A percentile compares a stretch with the other conserved stretches of the same genome.
phyloP scores from a whole-genome alignment of 2,113 vertebrate genomes.

The Sebastes fasciatus region DNA sequence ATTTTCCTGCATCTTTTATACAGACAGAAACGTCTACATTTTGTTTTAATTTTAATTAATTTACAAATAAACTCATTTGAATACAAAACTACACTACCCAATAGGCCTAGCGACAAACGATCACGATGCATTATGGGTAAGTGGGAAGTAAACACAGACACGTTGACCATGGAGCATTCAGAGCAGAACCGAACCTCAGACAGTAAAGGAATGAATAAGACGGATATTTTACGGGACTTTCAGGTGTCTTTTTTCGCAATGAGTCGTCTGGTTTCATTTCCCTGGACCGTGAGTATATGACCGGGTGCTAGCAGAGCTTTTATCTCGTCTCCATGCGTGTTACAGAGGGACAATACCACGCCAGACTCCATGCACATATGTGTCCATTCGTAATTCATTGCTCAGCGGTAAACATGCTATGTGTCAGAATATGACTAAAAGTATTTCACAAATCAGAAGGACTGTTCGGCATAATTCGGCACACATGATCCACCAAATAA shows the following conservation, averaged over 20 bases:
- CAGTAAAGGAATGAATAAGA: fast-evolving
- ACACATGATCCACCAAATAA: background rate
- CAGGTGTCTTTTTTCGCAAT: slow-evolving; percentile 77
- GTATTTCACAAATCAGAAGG: too few species aligned
- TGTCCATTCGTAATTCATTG: fast-evolving
- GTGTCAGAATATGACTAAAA: background rate
- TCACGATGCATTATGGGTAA: slow-evolving; percentile 46
- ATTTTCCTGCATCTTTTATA: too few species aligned
- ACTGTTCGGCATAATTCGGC: background rate
- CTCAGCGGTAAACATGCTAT: fast-evolving
- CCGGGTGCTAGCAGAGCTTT: background rate
- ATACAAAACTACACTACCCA: slow-evolving; percentile 16
- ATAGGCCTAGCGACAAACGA: fast-evolving
- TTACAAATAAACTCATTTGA: too few species aligned
- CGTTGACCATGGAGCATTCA: slow-evolving; percentile 35
- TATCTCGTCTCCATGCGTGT: background rate
- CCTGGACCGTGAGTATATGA: slow-evolving; percentile 80
- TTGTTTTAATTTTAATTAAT: too few species aligned
- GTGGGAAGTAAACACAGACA: slow-evolving; percentile 52
- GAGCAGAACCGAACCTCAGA: background rate
- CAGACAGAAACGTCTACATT: too few species aligned
- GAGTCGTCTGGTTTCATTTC: slow-evolving; percentile 73
- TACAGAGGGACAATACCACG: fast-evolving
- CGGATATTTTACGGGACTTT: slow-evolving; percentile 63
- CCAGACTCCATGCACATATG: background rate